Conservation (phyloP, 2,113 vertebrate genomes). For the Odocoileus hemionus region DNA sequence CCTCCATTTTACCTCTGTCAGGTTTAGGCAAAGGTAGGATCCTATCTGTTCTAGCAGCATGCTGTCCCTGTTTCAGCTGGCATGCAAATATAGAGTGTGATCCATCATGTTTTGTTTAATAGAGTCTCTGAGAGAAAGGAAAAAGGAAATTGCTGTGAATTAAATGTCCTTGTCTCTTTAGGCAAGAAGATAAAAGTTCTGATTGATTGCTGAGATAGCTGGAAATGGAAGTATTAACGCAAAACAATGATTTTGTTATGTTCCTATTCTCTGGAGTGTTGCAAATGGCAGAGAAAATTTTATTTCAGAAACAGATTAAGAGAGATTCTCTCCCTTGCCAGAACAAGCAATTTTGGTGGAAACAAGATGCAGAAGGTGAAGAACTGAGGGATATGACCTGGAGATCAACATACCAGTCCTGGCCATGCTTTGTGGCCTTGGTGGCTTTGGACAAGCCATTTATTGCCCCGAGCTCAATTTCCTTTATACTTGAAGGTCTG, state of each 20-base stretch:
- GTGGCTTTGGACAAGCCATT: not conserved
- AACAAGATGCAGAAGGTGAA: not conserved
- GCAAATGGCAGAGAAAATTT: conserved; percentile 44
- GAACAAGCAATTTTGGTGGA: conserved; percentile 31
- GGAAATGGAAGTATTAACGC: conserved; percentile 65
- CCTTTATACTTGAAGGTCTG: not conserved
- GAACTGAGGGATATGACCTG: not conserved
- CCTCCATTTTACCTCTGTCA: not conserved
- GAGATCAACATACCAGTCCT: not conserved
- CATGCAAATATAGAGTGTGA: conserved; percentile 78
- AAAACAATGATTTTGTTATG: conserved; percentile 63
- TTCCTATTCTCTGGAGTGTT: conserved; percentile 61
- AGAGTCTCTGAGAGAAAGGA: conserved; percentile 70
- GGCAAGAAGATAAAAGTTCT: conserved; percentile 72
- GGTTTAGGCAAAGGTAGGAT: conserved; percentile 12
- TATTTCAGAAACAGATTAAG: conserved; percentile 54
- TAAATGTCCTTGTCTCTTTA: conserved; percentile 77
- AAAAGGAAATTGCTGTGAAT: conserved; percentile 79
- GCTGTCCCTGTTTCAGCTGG: conserved; percentile 67
- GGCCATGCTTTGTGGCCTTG: fast-evolving
- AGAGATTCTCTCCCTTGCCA: not conserved
- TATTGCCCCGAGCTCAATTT: not conserved
- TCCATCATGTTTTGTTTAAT: conserved; percentile 76
- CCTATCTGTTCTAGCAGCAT: conserved; percentile 7
- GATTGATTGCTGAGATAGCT: conserved; percentile 72